Percentiles rank a stretch among this genome's conserved stretches.
These are phyloP conservation scores for Chrysolina haemoptera DNA, from an alignment of 2,888 invertebrate species.

Conservation along the genomic window DNA sequence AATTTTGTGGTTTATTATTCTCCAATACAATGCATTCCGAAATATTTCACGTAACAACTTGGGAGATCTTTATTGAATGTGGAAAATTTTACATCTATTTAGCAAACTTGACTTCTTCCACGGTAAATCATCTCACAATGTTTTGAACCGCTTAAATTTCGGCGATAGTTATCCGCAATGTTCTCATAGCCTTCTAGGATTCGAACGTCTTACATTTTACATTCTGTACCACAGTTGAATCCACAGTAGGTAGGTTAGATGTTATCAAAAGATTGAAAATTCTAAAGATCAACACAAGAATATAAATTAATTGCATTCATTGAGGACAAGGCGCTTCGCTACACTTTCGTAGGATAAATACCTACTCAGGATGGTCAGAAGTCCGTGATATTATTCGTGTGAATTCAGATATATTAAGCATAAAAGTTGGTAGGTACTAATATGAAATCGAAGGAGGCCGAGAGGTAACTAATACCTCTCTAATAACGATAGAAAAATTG, in stretches of 20 bases:
- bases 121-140: neutral
- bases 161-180: constrained; percentile 20
- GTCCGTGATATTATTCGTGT: neutral
- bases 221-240: constrained; percentile 13
- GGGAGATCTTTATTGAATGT: too few relatives aligned
- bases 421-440: too few relatives aligned
- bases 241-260: constrained; percentile 11
- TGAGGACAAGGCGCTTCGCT: neutral
- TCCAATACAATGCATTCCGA: too few relatives aligned
- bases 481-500: too few relatives aligned
- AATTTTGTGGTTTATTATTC: too few relatives aligned
- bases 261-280: constrained; percentile 8
- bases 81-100: too few relatives aligned
- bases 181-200: constrained; percentile 30
- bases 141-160: neutral
- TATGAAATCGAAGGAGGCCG: too few relatives aligned
- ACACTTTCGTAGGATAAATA: neutral
- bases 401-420: too few relatives aligned
- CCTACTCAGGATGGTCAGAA: neutral
- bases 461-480: too few relatives aligned
- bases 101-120: too few relatives aligned
- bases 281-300: constrained; percentile 7
- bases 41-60: too few relatives aligned
- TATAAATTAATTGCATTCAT: constrained; percentile 10
- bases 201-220: constrained; percentile 1